Evolutionary conservation across 2,113 vertebrate species (phyloP).

Genomic region (Miniopterus natalensis): DNA sequence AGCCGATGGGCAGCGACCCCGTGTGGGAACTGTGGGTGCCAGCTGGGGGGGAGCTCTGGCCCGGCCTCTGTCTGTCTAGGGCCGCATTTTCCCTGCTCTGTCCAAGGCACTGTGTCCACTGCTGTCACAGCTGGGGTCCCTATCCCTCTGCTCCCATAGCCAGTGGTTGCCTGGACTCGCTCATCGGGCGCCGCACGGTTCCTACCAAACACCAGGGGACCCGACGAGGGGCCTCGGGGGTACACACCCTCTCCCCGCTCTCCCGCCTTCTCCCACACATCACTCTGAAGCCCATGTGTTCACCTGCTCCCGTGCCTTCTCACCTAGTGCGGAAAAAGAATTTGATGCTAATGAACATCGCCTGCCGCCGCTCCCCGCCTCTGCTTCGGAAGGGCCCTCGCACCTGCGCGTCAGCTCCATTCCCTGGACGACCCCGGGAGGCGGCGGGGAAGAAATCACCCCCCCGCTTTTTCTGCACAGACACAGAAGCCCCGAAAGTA

Average conservation of each 20-base stretch:
- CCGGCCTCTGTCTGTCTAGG: background rate
- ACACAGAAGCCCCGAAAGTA: background rate
- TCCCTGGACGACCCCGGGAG: background rate
- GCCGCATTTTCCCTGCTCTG: background rate
- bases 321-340: background rate
- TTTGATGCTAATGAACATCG: background rate
- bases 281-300: accelerated
- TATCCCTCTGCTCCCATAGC: background rate
- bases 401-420: background rate
- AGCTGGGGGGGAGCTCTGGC: too few relatives aligned
- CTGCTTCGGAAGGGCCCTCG: background rate
- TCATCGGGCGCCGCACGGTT: accelerated
- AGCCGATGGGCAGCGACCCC: background rate
- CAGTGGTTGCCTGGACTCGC: background rate
- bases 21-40: background rate
- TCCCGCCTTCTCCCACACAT: too few relatives aligned
- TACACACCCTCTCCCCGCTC: background rate
- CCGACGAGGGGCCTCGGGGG: accelerated
- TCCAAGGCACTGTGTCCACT: background rate
- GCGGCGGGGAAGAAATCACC: background rate
- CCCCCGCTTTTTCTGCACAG: background rate
- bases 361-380: background rate
- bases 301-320: background rate
- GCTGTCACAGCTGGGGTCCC: accelerated
- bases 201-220: background rate